These are phyloP conservation scores for Lumbricus terrestris DNA, from an alignment of 2,888 invertebrate species.

Conservation along the genomic window DNA sequence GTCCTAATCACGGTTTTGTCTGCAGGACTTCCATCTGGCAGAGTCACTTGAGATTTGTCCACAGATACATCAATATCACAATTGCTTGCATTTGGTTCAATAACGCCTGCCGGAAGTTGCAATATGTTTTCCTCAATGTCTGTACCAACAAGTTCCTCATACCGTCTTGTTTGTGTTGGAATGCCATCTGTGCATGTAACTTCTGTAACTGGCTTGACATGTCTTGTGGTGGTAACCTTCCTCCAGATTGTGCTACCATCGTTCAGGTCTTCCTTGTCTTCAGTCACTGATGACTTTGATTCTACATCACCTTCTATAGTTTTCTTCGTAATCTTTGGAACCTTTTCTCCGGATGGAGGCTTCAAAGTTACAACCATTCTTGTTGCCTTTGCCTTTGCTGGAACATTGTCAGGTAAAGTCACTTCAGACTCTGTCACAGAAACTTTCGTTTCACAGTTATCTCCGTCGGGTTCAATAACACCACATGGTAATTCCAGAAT, in stretches of 20 bases:
- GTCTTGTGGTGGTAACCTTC: conserved; percentile 29
- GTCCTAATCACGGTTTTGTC: conserved; percentile 29
- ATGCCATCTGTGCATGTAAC: conserved; percentile 17
- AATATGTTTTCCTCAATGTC: conserved; percentile 31
- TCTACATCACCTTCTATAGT: conserved; percentile 25
- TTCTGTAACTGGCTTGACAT: conserved; percentile 28
- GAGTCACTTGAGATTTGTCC: conserved; percentile 23
- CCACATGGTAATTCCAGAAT: conserved; percentile 20
- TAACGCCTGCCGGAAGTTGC: conserved; percentile 24
- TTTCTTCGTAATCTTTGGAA: neutral
- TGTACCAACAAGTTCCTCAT: conserved; percentile 28
- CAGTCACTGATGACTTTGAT: conserved; percentile 16
- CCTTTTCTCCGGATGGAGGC: neutral
- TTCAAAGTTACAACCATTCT: neutral
- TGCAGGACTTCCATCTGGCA: conserved; percentile 28
- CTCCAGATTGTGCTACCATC: conserved; percentile 25
- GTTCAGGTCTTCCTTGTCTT: conserved; percentile 23
- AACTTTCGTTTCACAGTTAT: conserved; percentile 16
- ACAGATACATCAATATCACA: conserved; percentile 26
- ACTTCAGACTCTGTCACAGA: conserved; percentile 5
- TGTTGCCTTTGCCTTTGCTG: neutral
- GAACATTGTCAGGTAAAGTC: conserved; percentile 8
- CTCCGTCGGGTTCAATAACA: conserved; percentile 15
- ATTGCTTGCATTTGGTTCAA: conserved; percentile 23
- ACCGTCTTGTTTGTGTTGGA: conserved; percentile 15